phyloP scores from a whole-genome alignment of 2,797 vertebrate species.

The Muraenolepis orangiensis region DNA sequence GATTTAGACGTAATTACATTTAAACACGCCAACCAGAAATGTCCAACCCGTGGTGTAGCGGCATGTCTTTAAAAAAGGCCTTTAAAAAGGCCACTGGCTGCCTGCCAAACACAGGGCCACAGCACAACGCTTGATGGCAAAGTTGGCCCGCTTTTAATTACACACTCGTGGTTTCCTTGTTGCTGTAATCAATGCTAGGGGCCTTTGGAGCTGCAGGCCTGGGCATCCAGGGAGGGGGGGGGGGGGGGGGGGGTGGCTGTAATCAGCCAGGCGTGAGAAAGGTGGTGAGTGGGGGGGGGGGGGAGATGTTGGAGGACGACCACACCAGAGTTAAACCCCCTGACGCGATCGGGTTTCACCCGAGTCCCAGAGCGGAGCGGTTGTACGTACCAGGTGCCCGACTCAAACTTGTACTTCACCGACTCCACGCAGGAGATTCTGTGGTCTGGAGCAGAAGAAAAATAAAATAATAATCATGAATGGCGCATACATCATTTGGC shows the following conservation, averaged over 20 bases:
- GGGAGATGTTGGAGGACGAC: too few relatives aligned
- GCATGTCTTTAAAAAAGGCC: conserved; percentile 47
- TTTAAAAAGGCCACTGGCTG: conserved; percentile 49
- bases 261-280: conserved; percentile 16
- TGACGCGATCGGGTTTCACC: not conserved
- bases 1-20: too few relatives aligned
- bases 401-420: conserved; percentile 93
- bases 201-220: conserved; percentile 30
- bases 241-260: conserved; percentile 6
- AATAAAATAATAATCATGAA: not conserved
- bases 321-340: conserved; percentile 31
- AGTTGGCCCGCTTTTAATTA: conserved; percentile 68
- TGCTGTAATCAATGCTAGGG: conserved; percentile 61
- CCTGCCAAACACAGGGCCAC: conserved; percentile 48
- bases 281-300: conserved; percentile 24
- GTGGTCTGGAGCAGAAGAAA: conserved; percentile 71
- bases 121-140: conserved; percentile 67
- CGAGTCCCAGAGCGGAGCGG: not conserved
- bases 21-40: too few relatives aligned
- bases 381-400: conserved; percentile 89
- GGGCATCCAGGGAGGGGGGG: too few relatives aligned
- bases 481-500: not conserved
- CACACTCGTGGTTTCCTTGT: conserved; percentile 54
- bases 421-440: conserved; percentile 81
- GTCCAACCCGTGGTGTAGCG: conserved; percentile 57